phyloP scores from a whole-genome alignment of 2,888 invertebrate genomes.

The Nephrocerus scutellatus region DNA sequence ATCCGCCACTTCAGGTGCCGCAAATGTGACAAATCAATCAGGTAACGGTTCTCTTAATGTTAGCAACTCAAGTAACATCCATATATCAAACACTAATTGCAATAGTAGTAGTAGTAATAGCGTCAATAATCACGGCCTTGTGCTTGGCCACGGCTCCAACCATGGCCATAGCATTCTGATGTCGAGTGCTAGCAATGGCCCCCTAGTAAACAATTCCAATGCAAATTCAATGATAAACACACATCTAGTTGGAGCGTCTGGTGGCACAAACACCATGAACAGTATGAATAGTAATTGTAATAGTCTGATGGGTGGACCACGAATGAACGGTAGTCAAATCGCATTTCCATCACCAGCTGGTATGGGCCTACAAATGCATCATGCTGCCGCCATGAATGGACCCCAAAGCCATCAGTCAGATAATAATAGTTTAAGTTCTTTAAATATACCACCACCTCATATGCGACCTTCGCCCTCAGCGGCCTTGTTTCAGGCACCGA shows the following conservation, averaged over 20 bases:
- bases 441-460: conserved; percentile 58
- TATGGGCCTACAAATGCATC: conserved; percentile 51
- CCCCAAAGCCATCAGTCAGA: conserved; percentile 31
- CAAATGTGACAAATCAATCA: conserved; percentile 13
- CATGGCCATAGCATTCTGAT: too few species aligned
- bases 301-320: conserved; percentile 51
- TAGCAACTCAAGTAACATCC: too few species aligned
- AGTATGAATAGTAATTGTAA: conserved; percentile 35
- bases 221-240: conserved; percentile 22
- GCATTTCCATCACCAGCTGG: conserved; percentile 48
- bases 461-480: conserved; percentile 62
- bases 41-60: too few species aligned
- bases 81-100: conserved; percentile 14
- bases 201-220: too few species aligned
- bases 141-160: too few species aligned
- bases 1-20: conserved; percentile 12
- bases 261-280: too few species aligned
- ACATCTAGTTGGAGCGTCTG: too few species aligned
- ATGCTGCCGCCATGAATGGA: conserved; percentile 40
- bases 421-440: conserved; percentile 51
- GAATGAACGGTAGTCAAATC: conserved; percentile 53
- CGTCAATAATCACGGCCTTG: too few species aligned
- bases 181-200: too few species aligned
- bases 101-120: conserved; percentile 16
- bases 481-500: conserved; percentile 78